Evolutionary conservation across 2,888 invertebrate species (phyloP), one percentile per base, ranked within the genome.

Genomic region (Hirtodrosophila trivittata): DNA sequence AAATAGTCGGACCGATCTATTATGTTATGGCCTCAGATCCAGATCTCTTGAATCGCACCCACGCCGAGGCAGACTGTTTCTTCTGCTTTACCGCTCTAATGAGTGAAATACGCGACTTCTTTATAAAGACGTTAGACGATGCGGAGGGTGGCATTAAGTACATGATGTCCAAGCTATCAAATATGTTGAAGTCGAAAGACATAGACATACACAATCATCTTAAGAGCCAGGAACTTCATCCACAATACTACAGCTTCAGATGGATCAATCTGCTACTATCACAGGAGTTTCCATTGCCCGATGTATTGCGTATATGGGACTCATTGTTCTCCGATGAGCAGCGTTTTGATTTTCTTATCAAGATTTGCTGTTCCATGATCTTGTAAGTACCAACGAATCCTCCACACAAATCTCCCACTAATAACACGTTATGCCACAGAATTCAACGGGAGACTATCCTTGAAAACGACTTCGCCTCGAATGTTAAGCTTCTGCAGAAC

Each of bases 81-180:
- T 99, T 98, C 91, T 98, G 98, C 88, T 99, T 99, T 90, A 99
- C 98, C 2, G 97, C 97, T 89, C 91, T 99, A 46, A 99, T 99
- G 99, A 95, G 95, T 0, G 99, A 99, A 92, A 98, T 99, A 66
- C 93, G 99, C 21, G 99, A 99, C 90, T 97, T 97, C 89, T 99
- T 99, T 89, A 98, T 99, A 75, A 97, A 98, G 86, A 96, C 97
- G 0, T 91, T 99, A 75, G 99, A 99, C 90, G 97, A 98, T 90
- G 94, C 97, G 0, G 96, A 96, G 76, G 94, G 95, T 87, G 98
- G 98, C 1, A 97, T 97, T 65, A 96, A 96, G 89, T 94, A 94
- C 73, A 95, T 97, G 94, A 98, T 99, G 98, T 92, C 91, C 46
- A 94, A 93, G 73, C 92, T 99, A 65, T 93, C 95, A 80, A 92